phyloP scores from a whole-genome alignment of 2,888 invertebrate species.

The Sarcophaga caerulescens region DNA sequence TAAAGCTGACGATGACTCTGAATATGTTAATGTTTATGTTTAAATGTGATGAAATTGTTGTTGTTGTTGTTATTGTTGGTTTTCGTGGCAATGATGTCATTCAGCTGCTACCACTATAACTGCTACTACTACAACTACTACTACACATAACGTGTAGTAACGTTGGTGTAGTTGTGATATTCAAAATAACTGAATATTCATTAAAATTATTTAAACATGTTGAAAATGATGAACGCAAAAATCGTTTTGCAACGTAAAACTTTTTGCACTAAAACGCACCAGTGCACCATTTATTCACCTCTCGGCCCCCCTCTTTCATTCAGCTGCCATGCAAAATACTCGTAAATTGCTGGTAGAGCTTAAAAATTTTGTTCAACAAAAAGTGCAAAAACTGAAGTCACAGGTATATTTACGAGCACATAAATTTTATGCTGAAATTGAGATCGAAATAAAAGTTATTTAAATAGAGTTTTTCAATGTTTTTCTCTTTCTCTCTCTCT shows the following conservation, averaged over 20 bases:
- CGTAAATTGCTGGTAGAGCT: conserved; percentile 11
- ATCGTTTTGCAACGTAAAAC: background rate
- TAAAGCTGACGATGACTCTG: conserved; percentile 1
- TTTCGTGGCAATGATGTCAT: conserved; percentile 1
- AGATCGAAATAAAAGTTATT: conserved; percentile 12
- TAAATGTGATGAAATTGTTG: background rate
- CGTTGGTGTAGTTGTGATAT: background rate
- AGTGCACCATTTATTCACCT: background rate
- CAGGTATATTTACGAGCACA: background rate
- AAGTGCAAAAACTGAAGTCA: background rate
- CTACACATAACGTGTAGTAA: too few species aligned
- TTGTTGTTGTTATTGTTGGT: background rate
- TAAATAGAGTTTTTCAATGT: background rate
- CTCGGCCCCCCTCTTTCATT: background rate
- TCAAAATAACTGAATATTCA: conserved; percentile 52
- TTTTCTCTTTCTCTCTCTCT: background rate
- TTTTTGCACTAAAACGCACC: background rate
- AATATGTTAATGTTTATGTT: conserved; percentile 5
- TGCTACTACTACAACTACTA: background rate
- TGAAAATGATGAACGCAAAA: conserved; percentile 8
- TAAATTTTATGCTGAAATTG: conserved; percentile 4
- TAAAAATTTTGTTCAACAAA: conserved; percentile 7
- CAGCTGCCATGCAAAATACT: background rate
- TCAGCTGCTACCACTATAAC: background rate
- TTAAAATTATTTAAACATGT: conserved; percentile 49